phyloP scores from a whole-genome alignment of 2,797 vertebrate genomes.

The Momotus momota region DNA sequence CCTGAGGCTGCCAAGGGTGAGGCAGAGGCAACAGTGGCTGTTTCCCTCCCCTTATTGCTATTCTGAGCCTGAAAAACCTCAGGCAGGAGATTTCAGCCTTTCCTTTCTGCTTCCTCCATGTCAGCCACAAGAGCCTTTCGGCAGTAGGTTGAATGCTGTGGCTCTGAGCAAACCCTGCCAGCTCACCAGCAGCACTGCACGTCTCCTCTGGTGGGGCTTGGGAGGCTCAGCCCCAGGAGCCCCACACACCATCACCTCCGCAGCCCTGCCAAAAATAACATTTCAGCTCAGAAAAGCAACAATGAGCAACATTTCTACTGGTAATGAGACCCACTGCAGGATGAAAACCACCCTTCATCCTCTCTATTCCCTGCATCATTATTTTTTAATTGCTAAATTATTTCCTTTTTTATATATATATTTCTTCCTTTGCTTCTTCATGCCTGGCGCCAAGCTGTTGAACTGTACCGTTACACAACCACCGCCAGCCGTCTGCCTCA shows the following conservation, averaged over 20 bases:
- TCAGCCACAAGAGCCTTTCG: rapidly evolving
- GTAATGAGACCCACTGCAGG: background rate
- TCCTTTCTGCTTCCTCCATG: background rate
- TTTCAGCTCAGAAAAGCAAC: background rate
- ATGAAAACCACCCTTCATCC: background rate
- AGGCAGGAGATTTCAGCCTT: background rate
- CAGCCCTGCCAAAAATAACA: background rate
- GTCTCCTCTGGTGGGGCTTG: background rate
- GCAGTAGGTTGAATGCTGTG: background rate
- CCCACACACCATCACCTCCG: background rate
- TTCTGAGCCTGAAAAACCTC: background rate
- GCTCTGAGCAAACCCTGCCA: background rate
- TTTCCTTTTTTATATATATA: background rate
- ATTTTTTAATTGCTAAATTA: background rate
- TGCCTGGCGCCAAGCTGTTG: background rate
- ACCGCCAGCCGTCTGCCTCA: background rate
- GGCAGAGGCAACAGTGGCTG: background rate
- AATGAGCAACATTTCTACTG: background rate
- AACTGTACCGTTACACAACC: conserved; percentile 8
- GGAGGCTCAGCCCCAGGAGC: background rate
- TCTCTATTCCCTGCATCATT: background rate
- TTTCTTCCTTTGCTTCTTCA: background rate
- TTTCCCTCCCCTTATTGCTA: background rate
- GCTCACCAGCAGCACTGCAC: rapidly evolving
- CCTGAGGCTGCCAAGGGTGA: background rate